Evolutionary conservation across 2,888 invertebrate genomes (phyloP).

Genomic region (Elmis aenea): DNA sequence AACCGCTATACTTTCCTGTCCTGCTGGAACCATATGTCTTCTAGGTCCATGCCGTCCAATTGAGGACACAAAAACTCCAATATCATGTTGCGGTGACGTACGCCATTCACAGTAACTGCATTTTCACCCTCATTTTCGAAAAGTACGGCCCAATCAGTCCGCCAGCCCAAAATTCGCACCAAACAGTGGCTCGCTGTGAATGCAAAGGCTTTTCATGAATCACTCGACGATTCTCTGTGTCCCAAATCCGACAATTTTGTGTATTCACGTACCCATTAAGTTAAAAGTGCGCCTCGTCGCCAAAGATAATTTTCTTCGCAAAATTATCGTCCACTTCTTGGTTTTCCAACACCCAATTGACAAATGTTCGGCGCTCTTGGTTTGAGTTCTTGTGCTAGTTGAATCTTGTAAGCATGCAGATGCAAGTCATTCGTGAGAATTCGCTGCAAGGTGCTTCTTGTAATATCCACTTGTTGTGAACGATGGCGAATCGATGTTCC

Average conservation of each 20-base stretch:
- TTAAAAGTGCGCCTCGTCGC: slow-evolving; percentile 3
- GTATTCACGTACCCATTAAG: slow-evolving; percentile 6
- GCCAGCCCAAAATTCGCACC: slow-evolving; percentile 35
- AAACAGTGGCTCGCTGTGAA: slow-evolving; percentile 36
- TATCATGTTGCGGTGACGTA: slow-evolving; percentile 1
- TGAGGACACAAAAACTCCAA: neutral
- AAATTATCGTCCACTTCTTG: slow-evolving; percentile 7
- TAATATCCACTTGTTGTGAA: slow-evolving; percentile 1
- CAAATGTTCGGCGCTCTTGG: slow-evolving; percentile 3
- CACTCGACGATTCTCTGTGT: slow-evolving; percentile 27
- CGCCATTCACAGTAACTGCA: slow-evolving; percentile 2
- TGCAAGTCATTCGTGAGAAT: too few relatives aligned
- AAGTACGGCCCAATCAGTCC: slow-evolving; percentile 9
- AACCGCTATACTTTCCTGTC: too few relatives aligned
- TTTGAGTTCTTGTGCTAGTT: slow-evolving; percentile 1
- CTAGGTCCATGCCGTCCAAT: neutral
- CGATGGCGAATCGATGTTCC: slow-evolving; percentile 4
- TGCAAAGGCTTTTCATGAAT: slow-evolving; percentile 31
- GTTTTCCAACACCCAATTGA: slow-evolving; percentile 5
- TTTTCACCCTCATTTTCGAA: slow-evolving; percentile 3
- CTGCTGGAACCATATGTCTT: neutral
- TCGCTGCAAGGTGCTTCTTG: neutral
- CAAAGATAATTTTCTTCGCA: slow-evolving; percentile 3
- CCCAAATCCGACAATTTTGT: slow-evolving; percentile 31
- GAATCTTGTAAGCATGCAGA: too few relatives aligned